Percentiles rank a stretch among this genome's conserved stretches.
These are phyloP conservation scores for Morpho deidamia DNA, from an alignment of 2,888 invertebrate species.

Conservation along the genomic window DNA sequence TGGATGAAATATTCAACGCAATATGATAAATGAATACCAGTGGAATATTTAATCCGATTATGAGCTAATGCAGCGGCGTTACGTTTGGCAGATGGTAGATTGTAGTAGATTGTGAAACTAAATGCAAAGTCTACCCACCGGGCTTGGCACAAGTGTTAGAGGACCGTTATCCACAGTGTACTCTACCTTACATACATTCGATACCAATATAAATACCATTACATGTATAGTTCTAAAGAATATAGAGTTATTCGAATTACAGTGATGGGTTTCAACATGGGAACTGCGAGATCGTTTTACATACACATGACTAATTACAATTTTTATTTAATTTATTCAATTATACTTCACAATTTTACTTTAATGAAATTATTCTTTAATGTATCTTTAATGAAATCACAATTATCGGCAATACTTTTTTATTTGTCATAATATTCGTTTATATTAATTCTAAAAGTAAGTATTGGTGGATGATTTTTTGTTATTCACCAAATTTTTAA, in stretches of 20 bases:
- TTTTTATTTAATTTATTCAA: too few relatives aligned
- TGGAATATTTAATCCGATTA: constrained; percentile 5
- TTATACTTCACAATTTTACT: background rate
- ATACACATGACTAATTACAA: too few relatives aligned
- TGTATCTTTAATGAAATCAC: too few relatives aligned
- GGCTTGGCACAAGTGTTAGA: constrained; percentile 21
- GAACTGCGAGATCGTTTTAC: background rate
- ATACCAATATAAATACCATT: constrained; percentile 37
- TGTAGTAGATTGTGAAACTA: constrained; percentile 28
- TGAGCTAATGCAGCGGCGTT: constrained; percentile 2
- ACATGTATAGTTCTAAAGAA: constrained; percentile 26
- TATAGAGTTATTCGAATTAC: constrained; percentile 39
- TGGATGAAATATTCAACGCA: constrained; percentile 10
- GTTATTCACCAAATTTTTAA: too few relatives aligned
- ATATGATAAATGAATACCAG: background rate
- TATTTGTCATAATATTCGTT: too few relatives aligned
- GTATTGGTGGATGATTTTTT: too few relatives aligned
- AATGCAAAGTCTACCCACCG: constrained; percentile 33
- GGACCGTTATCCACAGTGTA: constrained; percentile 42
- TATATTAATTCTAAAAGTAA: too few relatives aligned
- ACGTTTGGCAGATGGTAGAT: constrained; percentile 8
- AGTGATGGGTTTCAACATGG: constrained; percentile 28
- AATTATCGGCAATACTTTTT: too few relatives aligned
- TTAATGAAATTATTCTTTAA: background rate
- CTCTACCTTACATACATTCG: constrained; percentile 36